A percentile compares a stretch with the other conserved stretches of the same genome.
Conservation (phyloP, 2,888 invertebrate genomes). For the Pandemis cinnamomeana region DNA sequence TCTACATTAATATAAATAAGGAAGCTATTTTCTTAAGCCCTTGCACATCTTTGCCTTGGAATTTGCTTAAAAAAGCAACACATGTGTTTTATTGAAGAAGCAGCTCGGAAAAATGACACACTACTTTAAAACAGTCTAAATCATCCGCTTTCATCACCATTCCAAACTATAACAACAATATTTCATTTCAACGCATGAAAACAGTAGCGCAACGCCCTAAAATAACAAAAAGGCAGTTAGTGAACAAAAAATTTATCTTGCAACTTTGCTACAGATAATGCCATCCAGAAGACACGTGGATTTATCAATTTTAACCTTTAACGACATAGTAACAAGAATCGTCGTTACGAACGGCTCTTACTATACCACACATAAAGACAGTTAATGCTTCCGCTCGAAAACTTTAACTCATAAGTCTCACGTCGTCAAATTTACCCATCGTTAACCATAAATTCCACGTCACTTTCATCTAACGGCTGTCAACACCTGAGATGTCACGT, state of each 20-base stretch:
- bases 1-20: no score
- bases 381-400: slow-evolving; percentile 14
- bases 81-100: no score
- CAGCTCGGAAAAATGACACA: no score
- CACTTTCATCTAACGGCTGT: slow-evolving; percentile 31
- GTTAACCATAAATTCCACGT: slow-evolving; percentile 30
- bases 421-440: slow-evolving; percentile 28
- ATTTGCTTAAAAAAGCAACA: no score
- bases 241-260: no score
- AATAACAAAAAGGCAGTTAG: slow-evolving; percentile 2
- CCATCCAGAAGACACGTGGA: no score
- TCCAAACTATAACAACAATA: background rate
- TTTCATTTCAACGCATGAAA: background rate
- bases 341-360: no score
- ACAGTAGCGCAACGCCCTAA: background rate
- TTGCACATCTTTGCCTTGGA: no score
- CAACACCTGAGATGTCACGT: slow-evolving; percentile 17
- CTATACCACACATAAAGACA: background rate
- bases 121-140: background rate
- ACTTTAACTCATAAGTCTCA: slow-evolving; percentile 1
- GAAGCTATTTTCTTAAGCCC: no score
- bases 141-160: background rate
- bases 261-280: no score
- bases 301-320: no score
- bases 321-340: no score